These are phyloP conservation scores for Ciconia nigra DNA, from an alignment of 2,797 vertebrate species.

Conservation along the genomic window DNA sequence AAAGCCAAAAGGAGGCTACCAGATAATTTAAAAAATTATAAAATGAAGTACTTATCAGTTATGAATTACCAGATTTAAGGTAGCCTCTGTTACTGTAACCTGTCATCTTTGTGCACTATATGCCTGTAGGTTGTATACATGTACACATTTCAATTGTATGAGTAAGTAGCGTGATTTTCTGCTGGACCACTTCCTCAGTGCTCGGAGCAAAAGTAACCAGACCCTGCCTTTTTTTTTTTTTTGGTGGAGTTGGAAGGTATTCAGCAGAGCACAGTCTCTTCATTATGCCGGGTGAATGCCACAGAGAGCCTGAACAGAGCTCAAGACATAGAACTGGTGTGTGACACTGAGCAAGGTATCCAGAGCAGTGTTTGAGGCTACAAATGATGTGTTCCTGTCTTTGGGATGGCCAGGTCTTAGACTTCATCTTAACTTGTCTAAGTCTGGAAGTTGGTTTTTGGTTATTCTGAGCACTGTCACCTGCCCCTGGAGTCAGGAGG, in stretches of 20 bases:
- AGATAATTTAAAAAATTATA: not conserved
- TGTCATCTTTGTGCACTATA: not conserved
- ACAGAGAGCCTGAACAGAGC: not conserved
- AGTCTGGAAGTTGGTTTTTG: not conserved
- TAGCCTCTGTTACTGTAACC: not conserved
- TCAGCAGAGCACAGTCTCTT: not conserved
- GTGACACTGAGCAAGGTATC: not conserved
- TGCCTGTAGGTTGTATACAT: not conserved
- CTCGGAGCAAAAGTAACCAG: not conserved
- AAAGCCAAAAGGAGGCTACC: not conserved
- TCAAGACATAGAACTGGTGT: not conserved
- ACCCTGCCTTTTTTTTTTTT: no score
- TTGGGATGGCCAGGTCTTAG: not conserved
- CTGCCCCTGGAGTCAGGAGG: not conserved
- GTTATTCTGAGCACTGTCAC: not conserved
- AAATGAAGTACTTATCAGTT: not conserved
- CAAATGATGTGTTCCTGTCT: not conserved
- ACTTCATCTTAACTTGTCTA: not conserved
- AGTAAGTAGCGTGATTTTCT: not conserved
- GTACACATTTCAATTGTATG: not conserved
- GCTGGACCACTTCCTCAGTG: not conserved
- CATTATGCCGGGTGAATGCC: rapidly evolving
- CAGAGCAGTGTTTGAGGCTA: not conserved
- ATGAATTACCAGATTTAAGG: not conserved
- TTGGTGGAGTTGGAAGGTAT: not conserved